These are phyloP conservation scores for Lithodes maja DNA, from an alignment of 2,888 invertebrate species.

Conservation along the genomic window DNA sequence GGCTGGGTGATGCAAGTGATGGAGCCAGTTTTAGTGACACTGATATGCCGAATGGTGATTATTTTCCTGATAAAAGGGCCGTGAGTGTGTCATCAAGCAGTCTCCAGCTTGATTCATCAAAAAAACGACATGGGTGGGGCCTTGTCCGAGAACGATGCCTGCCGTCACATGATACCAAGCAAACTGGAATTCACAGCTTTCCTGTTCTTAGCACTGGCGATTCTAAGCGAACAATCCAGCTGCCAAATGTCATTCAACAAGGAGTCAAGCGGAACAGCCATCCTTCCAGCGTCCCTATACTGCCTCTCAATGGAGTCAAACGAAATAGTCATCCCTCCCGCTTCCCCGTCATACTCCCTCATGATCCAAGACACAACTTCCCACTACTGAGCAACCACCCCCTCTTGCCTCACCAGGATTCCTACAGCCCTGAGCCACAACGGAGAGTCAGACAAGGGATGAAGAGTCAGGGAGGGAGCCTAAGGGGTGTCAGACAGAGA, in stretches of 20 bases:
- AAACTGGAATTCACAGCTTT: neutral
- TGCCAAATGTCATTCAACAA: neutral
- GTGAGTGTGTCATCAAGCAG: constrained; percentile 47
- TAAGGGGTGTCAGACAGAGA: neutral
- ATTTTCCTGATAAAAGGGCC: constrained; percentile 18
- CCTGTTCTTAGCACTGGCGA: constrained; percentile 14
- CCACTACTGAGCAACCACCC: neutral
- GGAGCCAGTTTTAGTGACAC: constrained; percentile 45
- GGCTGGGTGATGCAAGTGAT: constrained; percentile 32
- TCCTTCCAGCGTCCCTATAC: neutral
- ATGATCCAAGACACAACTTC: neutral
- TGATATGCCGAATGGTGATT: constrained; percentile 1
- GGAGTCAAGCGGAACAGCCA: neutral
- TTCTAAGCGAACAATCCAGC: neutral
- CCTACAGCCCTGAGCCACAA: constrained; percentile 37
- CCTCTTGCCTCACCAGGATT: constrained; percentile 5
- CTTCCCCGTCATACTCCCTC: neutral
- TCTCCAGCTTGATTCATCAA: constrained; percentile 10
- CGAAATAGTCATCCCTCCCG: neutral
- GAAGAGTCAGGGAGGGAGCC: neutral
- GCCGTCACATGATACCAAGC: neutral
- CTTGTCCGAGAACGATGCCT: constrained; percentile 31
- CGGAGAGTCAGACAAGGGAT: constrained; percentile 8
- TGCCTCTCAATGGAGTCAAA: neutral
- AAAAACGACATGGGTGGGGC: constrained; percentile 26